phyloP scores from a whole-genome alignment of 2,797 vertebrate genomes.

The Gymnopithys bicolor region DNA sequence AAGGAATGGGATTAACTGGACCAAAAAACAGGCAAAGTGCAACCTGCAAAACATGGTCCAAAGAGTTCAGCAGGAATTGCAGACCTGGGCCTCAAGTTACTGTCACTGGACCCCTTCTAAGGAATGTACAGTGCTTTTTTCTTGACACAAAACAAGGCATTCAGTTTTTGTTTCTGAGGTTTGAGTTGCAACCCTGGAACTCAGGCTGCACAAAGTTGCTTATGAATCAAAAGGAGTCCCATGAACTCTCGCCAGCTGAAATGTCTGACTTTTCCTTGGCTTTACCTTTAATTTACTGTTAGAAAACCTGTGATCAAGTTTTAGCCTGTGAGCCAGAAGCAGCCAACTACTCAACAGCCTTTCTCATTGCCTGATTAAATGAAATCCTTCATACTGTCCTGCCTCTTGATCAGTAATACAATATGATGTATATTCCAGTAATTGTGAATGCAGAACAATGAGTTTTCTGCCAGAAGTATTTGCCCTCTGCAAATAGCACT shows the following conservation, averaged over 20 bases:
- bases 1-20: not conserved
- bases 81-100: not conserved
- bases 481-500: not conserved
- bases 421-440: constrained; percentile 15
- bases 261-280: constrained; percentile 34
- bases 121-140: not conserved
- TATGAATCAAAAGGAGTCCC: not conserved
- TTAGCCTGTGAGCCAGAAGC: constrained; percentile 27
- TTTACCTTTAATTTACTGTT: constrained; percentile 45
- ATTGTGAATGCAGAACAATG: not conserved
- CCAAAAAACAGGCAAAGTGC: not conserved
- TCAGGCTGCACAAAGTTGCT: not conserved
- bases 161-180: not conserved
- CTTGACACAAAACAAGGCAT: not conserved
- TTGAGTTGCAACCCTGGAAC: not conserved
- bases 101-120: not conserved
- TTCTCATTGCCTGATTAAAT: constrained; percentile 35
- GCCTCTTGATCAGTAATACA: constrained; percentile 33
- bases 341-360: constrained; percentile 40
- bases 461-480: constrained; percentile 40
- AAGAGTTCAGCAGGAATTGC: not conserved
- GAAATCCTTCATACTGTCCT: constrained; percentile 40
- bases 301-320: constrained; percentile 47
- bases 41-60: not conserved
- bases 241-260: not conserved